phyloP scores from a whole-genome alignment of 2,113 vertebrate genomes.

The Semicossyphus pulcher region DNA sequence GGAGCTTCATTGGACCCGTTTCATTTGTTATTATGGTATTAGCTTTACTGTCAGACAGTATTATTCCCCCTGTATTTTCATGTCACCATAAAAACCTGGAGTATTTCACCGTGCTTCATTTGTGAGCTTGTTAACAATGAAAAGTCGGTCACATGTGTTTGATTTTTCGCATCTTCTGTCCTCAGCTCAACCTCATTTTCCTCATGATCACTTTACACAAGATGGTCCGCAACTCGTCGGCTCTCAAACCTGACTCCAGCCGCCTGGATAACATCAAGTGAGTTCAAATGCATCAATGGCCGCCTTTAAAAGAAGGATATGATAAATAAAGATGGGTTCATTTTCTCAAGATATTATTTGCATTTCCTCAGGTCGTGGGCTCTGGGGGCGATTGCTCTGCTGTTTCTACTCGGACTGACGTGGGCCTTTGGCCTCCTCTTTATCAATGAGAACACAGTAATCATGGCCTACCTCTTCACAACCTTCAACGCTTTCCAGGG shows the following conservation, averaged over 20 bases:
- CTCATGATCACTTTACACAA: constrained; percentile 95
- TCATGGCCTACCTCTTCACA: constrained; percentile 95
- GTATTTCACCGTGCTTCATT: constrained; percentile 16
- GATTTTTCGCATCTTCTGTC: constrained; percentile 26
- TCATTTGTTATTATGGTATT: constrained; percentile 94
- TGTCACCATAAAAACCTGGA: constrained; percentile 36
- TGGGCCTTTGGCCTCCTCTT: constrained; percentile 95
- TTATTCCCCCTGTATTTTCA: constrained; percentile 29
- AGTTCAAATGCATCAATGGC: constrained; percentile 52
- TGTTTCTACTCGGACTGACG: constrained; percentile 92
- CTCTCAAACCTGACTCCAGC: constrained; percentile 94
- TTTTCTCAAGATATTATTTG: not conserved
- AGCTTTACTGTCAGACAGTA: constrained; percentile 53
- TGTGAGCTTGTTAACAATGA: not conserved
- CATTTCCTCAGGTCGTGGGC: constrained; percentile 88
- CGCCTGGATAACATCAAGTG: constrained; percentile 93
- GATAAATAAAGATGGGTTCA: not conserved
- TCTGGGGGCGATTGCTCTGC: constrained; percentile 88
- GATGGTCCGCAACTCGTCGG: constrained; percentile 91
- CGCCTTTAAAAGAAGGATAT: not conserved
- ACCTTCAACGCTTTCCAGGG: constrained; percentile 96
- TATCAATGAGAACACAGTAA: constrained; percentile 92
- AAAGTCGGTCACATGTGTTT: not conserved
- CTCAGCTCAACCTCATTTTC: constrained; percentile 92
- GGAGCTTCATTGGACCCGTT: constrained; percentile 95